These are phyloP conservation scores for Drosophila leontia DNA, from an alignment of 1,140 invertebrate species.

Conservation along the genomic window DNA sequence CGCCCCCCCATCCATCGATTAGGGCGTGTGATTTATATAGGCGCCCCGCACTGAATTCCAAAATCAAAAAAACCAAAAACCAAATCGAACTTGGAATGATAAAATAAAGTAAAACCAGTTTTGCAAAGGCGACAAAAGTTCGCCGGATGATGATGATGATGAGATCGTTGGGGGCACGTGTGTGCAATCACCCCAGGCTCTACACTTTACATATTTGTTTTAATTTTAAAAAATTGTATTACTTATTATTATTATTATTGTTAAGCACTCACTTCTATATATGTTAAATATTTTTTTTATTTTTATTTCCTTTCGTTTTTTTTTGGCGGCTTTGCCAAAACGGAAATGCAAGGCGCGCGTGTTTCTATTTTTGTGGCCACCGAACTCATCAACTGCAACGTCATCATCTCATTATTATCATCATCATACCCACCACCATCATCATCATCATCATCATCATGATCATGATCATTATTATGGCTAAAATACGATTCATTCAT, in stretches of 20 bases:
- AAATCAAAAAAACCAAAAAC: constrained; percentile 27
- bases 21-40: constrained; percentile 66
- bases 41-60: constrained; percentile 37
- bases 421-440: constrained; percentile 16
- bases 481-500: constrained; percentile 56
- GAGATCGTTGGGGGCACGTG: constrained; percentile 37
- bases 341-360: constrained; percentile 74
- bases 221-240: background rate
- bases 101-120: constrained; percentile 19
- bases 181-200: constrained; percentile 21
- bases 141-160: constrained; percentile 1
- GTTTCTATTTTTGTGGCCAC: constrained; percentile 70
- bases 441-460: constrained; percentile 16
- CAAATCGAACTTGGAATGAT: constrained; percentile 20
- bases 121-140: constrained; percentile 26
- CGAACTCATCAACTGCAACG: constrained; percentile 50
- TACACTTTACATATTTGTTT: background rate
- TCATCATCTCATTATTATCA: constrained; percentile 24
- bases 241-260: background rate
- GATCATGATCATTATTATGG: constrained; percentile 16
- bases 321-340: constrained; percentile 57
- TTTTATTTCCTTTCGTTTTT: constrained; percentile 4
- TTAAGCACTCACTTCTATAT: background rate
- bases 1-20: constrained; percentile 14
- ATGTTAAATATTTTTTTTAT: background rate